Conservation (phyloP, 1,140 invertebrate species). For the Chelonus insularis region DNA sequence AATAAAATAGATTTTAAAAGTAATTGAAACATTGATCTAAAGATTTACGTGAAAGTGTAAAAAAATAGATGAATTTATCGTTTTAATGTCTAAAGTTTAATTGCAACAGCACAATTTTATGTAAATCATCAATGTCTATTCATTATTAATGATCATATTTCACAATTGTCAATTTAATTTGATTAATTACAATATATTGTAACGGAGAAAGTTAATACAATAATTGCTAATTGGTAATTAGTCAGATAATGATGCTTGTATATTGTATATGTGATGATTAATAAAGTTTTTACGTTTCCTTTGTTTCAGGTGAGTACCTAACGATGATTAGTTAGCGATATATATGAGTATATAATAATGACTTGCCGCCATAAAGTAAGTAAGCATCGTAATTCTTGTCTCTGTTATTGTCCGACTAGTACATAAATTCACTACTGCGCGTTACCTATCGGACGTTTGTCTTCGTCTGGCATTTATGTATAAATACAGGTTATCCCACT, state of each 20-base stretch:
- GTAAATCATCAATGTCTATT: too few relatives aligned
- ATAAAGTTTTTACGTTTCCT: slow-evolving; percentile 1
- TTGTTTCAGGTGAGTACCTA: slow-evolving; percentile 10
- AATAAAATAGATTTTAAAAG: too few relatives aligned
- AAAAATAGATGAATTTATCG: too few relatives aligned
- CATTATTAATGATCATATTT: background rate
- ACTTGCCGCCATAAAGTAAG: slow-evolving; percentile 29
- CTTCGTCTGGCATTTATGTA: slow-evolving; percentile 26
- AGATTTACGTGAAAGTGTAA: too few relatives aligned
- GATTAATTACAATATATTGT: slow-evolving; percentile 5
- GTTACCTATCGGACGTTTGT: slow-evolving; percentile 29
- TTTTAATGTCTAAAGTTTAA: too few relatives aligned
- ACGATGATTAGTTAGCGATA: slow-evolving; percentile 7
- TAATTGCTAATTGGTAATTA: background rate
- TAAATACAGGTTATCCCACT: slow-evolving; percentile 29
- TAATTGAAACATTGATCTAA: too few relatives aligned
- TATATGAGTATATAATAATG: slow-evolving; percentile 4
- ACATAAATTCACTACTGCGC: slow-evolving; percentile 28
- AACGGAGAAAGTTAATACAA: background rate
- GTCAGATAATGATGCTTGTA: background rate
- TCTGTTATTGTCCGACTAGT: slow-evolving; percentile 28
- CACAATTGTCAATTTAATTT: background rate
- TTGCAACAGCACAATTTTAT: too few relatives aligned
- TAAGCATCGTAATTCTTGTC: slow-evolving; percentile 29
- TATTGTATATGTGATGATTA: background rate